A percentile compares a stretch with the other conserved stretches of the same genome.
phyloP scores from a whole-genome alignment of 2,888 invertebrate genomes.

The Leptothorax acervorum region DNA sequence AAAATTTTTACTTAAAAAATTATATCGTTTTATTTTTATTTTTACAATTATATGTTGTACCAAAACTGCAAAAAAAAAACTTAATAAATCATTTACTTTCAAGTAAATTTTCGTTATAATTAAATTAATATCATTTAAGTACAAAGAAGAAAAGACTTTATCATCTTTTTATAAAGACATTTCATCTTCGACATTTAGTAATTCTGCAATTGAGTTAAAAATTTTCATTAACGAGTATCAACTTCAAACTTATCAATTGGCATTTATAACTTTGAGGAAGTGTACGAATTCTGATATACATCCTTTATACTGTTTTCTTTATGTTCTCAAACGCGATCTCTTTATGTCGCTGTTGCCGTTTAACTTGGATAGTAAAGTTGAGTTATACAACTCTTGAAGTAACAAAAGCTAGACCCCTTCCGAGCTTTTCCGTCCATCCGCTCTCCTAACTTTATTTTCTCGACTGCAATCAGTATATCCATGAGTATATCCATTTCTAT shows the following conservation, averaged over 20 bases:
- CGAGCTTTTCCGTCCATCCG: conserved; percentile 12
- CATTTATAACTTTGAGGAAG: conserved; percentile 14
- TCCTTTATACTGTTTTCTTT: conserved; percentile 22
- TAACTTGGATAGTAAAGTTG: conserved; percentile 25
- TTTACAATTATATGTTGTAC: background rate
- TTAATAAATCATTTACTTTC: background rate
- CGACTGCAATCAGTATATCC: conserved; percentile 8
- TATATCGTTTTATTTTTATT: background rate
- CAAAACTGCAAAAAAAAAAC: background rate
- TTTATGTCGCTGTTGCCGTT: conserved; percentile 7
- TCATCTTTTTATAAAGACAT: background rate
- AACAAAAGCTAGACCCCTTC: conserved; percentile 12
- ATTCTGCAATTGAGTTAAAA: conserved; percentile 7
- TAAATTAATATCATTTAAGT: background rate
- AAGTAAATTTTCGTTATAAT: background rate
- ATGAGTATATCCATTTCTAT: background rate
- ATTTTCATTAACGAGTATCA: conserved; percentile 14
- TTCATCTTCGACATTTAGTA: background rate
- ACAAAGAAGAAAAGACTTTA: background rate
- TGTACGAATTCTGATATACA: conserved; percentile 11
- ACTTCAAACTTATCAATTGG: background rate
- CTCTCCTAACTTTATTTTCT: conserved; percentile 30
- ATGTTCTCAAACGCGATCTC: conserved; percentile 23
- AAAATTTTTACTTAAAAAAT: background rate
- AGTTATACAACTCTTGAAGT: conserved; percentile 33